Conservation (phyloP, 1,140 invertebrate species). For the Mycetomoellerius zeteki region DNA sequence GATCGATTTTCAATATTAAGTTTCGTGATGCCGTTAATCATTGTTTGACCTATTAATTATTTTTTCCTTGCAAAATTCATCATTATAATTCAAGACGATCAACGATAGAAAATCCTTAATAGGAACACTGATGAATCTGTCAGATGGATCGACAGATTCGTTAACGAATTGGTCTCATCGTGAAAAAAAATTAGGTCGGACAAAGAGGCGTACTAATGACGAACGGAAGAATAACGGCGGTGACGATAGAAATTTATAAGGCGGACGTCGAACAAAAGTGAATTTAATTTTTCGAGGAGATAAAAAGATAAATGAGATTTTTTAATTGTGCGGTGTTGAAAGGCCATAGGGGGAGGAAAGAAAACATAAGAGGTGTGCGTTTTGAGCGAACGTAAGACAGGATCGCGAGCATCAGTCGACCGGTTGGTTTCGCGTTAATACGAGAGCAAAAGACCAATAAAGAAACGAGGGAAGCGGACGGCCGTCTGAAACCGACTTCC, state of each 20-base stretch:
- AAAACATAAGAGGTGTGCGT: slow-evolving; percentile 16
- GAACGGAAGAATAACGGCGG: slow-evolving; percentile 48
- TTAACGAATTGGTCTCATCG: background rate
- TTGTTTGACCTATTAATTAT: background rate
- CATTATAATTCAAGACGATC: background rate
- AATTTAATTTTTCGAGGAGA: slow-evolving; percentile 65
- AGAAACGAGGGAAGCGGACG: background rate
- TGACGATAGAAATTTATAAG: slow-evolving; percentile 65
- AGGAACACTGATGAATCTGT: background rate
- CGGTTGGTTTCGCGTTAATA: slow-evolving; percentile 40
- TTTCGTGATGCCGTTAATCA: background rate
- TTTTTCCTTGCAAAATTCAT: background rate
- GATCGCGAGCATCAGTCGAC: slow-evolving; percentile 19
- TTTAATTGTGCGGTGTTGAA: slow-evolving; percentile 72
- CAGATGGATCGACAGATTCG: background rate
- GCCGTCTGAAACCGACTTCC: slow-evolving; percentile 52
- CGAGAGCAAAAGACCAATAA: slow-evolving; percentile 21
- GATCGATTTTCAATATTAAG: background rate
- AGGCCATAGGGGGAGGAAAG: slow-evolving; percentile 18
- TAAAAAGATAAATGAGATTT: slow-evolving; percentile 71
- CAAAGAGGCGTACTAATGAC: slow-evolving; percentile 34
- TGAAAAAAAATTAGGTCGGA: slow-evolving; percentile 2
- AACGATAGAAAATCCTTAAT: background rate
- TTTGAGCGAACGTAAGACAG: background rate
- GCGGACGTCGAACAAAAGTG: slow-evolving; percentile 30